phyloP scores from a whole-genome alignment of 2,888 invertebrate species.

The Agrochola litura region DNA sequence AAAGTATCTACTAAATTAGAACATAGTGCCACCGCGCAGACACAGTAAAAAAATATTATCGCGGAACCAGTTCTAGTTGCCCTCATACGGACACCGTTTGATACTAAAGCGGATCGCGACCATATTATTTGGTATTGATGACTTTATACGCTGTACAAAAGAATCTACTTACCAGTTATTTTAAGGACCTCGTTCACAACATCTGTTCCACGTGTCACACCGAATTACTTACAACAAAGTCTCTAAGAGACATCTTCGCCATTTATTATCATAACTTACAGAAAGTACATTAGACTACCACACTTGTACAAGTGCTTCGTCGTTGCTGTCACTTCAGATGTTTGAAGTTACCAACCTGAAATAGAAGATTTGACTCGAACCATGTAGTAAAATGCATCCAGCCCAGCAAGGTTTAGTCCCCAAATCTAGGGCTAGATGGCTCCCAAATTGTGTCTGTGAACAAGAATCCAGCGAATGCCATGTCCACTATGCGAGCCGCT shows the following conservation, averaged over 20 bases:
- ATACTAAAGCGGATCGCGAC: conserved; percentile 28
- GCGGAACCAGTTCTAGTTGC: conserved; percentile 37
- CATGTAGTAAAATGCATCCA: conserved; percentile 51
- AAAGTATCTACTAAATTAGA: background rate
- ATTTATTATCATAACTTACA: conserved; percentile 19
- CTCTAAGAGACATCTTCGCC: conserved; percentile 15
- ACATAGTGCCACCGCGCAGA: background rate
- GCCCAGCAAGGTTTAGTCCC: conserved; percentile 53
- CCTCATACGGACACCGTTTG: conserved; percentile 30
- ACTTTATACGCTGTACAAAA: conserved; percentile 40
- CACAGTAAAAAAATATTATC: conserved; percentile 18
- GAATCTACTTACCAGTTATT: conserved; percentile 14
- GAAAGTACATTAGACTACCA: background rate
- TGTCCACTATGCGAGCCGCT: conserved; percentile 49
- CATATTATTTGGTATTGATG: conserved; percentile 43
- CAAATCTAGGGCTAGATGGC: conserved; percentile 34
- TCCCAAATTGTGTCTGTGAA: conserved; percentile 14
- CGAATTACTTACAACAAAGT: conserved; percentile 5
- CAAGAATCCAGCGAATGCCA: conserved; percentile 32
- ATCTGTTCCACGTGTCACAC: background rate
- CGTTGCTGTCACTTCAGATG: conserved; percentile 40
- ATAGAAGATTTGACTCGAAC: conserved; percentile 29
- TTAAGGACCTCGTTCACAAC: conserved; percentile 26
- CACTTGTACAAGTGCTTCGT: conserved; percentile 1
- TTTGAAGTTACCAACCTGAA: conserved; percentile 26